A percentile compares a stretch with the other conserved stretches of the same genome.
phyloP scores from a whole-genome alignment of 2,888 invertebrate genomes.

The Lissonota sp. region DNA sequence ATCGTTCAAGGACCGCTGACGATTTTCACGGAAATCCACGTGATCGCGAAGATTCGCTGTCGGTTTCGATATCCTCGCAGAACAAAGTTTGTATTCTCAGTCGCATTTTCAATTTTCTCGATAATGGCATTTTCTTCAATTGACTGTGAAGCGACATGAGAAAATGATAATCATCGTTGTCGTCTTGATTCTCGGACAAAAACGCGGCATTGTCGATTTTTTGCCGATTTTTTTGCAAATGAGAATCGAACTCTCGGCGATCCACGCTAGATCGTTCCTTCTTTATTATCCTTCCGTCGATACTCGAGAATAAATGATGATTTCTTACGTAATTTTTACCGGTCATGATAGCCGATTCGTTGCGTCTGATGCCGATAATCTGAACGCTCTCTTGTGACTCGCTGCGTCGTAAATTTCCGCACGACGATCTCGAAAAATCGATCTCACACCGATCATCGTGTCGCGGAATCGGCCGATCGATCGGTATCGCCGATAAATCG shows the following conservation, averaged over 20 bases:
- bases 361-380: slow-evolving; percentile 19
- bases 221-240: not conserved
- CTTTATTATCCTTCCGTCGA: slow-evolving; percentile 13
- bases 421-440: not conserved
- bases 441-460: not conserved
- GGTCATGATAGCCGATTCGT: not conserved
- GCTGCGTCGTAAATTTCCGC: not conserved
- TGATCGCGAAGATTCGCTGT: slow-evolving; percentile 16
- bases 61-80: slow-evolving; percentile 60
- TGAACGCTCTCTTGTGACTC: slow-evolving; percentile 33
- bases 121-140: slow-evolving; percentile 56
- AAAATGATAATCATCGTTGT: slow-evolving; percentile 66
- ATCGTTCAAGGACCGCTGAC: not conserved
- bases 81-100: slow-evolving; percentile 63
- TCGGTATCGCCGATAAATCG: not conserved
- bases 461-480: not conserved
- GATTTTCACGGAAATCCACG: slow-evolving; percentile 22
- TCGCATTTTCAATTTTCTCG: slow-evolving; percentile 64
- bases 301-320: not conserved
- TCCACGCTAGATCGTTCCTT: slow-evolving; percentile 29
- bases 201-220: not conserved
- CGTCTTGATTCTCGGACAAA: slow-evolving; percentile 15
- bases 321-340: not conserved
- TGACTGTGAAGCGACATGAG: slow-evolving; percentile 61
- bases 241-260: slow-evolving; percentile 1